Base-by-base conservation (phyloP, 2,797 vertebrate species). In the Lagodon rhomboides region DNA sequence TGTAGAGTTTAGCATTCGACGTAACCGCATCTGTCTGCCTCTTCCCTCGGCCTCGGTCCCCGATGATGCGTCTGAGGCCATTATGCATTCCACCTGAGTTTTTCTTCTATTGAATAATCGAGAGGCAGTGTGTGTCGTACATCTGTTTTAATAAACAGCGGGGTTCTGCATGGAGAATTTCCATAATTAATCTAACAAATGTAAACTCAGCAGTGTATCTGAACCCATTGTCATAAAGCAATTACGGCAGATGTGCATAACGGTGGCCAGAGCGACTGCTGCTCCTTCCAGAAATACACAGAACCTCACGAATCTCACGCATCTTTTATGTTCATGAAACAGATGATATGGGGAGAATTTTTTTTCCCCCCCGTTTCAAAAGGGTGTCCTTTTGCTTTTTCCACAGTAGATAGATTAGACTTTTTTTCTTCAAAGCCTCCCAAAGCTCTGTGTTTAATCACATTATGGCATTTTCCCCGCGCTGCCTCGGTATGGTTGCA, bases 131-230 rank as follows among this genome's bases (percentile, higher is more conserved):
- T 83, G 65, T 91, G 90, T 92, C 82, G 76, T 91, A 93, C 88
- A 92, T 91, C 89, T 94, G 88, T 92, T 94, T 93, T 93, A 92
- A 93, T 92, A 93, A 94, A 93, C 83, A 84, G 89, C 30, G 80
- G 77, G 88, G 88, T 89, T 93, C 89, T 88, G 90, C 89, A 85
- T 85, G 89, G 84, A 82, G 79, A 88, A 93, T 91, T 90, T 91
- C 77, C 90, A 92, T 92, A 94, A 94, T 94, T 93, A 92, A 92
- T 91, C 87, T 78, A 87, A 89, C 85, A 95, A 94, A 93, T 84
- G 89, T 92, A 83, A 91, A 90, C 86, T 91, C 91, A 90, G 92
- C 87, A 73, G 77, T 89, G 89, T 79, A 85, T 89, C 85, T 82
- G 80, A 94, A 85, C 75, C 82, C 74, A 89, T 92, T 94, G 91